These are phyloP conservation scores for Drosophila nikananu DNA, from an alignment of 1,140 invertebrate species.

Conservation along the genomic window DNA sequence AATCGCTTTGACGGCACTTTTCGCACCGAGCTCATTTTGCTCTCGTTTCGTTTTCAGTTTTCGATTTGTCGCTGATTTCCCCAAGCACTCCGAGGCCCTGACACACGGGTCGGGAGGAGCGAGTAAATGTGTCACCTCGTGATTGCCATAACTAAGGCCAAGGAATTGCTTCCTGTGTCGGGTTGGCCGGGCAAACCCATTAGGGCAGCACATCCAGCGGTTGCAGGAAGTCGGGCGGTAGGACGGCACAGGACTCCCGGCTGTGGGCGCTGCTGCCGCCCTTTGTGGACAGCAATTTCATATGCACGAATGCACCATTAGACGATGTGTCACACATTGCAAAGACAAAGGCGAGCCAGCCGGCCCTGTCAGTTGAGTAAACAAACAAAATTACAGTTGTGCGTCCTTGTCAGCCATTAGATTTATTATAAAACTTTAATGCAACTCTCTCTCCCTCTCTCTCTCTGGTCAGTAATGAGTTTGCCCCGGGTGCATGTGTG, in stretches of 20 bases:
- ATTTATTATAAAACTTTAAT: conserved; percentile 61
- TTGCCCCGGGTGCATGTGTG: conserved; percentile 12
- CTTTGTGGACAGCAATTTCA: conserved; percentile 75
- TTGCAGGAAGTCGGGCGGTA: conserved; percentile 43
- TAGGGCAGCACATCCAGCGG: conserved; percentile 71
- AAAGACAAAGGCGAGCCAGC: conserved; percentile 47
- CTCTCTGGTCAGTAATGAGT: conserved; percentile 4
- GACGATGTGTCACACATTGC: conserved; percentile 51
- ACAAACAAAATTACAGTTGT: conserved; percentile 63
- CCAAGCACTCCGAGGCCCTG: conserved; percentile 63
- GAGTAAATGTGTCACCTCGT: conserved; percentile 46
- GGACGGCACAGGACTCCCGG: not conserved
- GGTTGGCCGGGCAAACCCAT: conserved; percentile 66
- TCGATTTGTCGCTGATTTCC: conserved; percentile 75
- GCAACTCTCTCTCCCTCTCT: conserved; percentile 3
- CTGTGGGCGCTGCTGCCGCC: conserved; percentile 21
- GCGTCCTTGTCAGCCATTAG: conserved; percentile 60
- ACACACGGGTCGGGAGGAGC: conserved; percentile 1
- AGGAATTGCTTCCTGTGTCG: conserved; percentile 32
- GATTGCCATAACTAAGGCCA: conserved; percentile 56
- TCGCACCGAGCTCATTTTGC: conserved; percentile 63
- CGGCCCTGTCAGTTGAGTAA: conserved; percentile 23
- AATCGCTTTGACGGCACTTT: conserved; percentile 45
- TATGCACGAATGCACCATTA: conserved; percentile 74
- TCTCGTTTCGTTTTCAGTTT: conserved; percentile 48